phyloP scores from a whole-genome alignment of 2,113 vertebrate species.

The Xyliphius kryptos region DNA sequence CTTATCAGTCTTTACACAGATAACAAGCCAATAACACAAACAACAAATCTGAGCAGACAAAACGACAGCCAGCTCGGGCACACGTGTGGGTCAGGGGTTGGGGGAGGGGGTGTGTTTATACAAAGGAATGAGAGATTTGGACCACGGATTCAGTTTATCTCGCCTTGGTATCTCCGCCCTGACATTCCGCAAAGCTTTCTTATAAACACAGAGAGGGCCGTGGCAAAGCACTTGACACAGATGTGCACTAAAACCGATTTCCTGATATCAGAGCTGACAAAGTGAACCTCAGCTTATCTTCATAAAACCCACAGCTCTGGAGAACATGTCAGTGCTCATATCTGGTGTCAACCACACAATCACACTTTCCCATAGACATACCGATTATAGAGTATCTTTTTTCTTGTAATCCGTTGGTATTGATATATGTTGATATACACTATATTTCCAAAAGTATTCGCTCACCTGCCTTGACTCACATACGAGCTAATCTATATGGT shows the following conservation, averaged over 20 bases:
- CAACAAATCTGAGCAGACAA: constrained; percentile 1
- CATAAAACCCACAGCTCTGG: constrained; percentile 47
- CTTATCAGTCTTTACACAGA: too few species aligned
- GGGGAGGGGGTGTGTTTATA: constrained; percentile 46
- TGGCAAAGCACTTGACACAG: constrained; percentile 55
- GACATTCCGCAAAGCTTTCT: constrained; percentile 43
- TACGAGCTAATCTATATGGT: too few species aligned
- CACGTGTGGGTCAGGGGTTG: too few species aligned
- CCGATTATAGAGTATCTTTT: too few species aligned
- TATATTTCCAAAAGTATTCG: too few species aligned
- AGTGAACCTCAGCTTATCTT: constrained; percentile 48
- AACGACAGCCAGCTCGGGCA: constrained; percentile 6
- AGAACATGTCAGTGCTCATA: constrained; percentile 32
- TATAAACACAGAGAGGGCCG: constrained; percentile 53
- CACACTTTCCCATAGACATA: too few species aligned
- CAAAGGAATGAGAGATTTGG: constrained; percentile 37
- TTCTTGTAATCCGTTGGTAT: too few species aligned
- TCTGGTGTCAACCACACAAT: constrained; percentile 21
- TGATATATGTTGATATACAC: too few species aligned
- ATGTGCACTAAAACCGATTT: constrained; percentile 51
- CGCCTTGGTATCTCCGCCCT: constrained; percentile 25
- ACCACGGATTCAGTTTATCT: constrained; percentile 24
- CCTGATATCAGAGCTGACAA: constrained; percentile 54
- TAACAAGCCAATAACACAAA: constrained; percentile 30
- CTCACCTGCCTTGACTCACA: too few species aligned